These are phyloP conservation scores for Lasioglossum morio DNA, from an alignment of 2,888 invertebrate species.

Conservation along the genomic window DNA sequence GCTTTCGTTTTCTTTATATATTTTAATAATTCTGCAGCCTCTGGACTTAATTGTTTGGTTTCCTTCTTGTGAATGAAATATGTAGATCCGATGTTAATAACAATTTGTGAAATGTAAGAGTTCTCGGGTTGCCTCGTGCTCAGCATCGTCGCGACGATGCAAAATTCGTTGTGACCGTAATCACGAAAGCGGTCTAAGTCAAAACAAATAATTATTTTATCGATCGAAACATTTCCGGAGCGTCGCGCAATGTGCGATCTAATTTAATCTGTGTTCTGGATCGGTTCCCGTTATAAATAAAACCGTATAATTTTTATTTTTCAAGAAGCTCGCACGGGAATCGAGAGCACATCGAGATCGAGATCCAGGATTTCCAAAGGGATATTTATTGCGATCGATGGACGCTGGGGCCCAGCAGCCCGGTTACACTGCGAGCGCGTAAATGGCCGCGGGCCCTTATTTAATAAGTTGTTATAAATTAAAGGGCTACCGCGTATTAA, in stretches of 20 bases:
- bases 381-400: conserved; percentile 71
- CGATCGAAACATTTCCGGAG: neutral
- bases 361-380: conserved; percentile 25
- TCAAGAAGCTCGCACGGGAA: neutral
- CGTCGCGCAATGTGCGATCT: neutral
- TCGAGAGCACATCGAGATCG: conserved; percentile 13
- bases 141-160: too few relatives aligned
- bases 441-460: conserved; percentile 77
- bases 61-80: too few relatives aligned
- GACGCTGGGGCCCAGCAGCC: conserved; percentile 39
- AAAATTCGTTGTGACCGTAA: too few relatives aligned
- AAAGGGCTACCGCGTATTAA: conserved; percentile 81
- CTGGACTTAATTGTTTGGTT: too few relatives aligned
- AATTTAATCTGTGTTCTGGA: neutral
- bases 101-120: too few relatives aligned
- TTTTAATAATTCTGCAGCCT: too few relatives aligned
- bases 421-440: conserved; percentile 58
- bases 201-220: neutral
- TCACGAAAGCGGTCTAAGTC: too few relatives aligned
- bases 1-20: too few relatives aligned
- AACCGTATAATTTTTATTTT: neutral
- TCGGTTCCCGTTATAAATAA: neutral
- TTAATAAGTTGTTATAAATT: conserved; percentile 82
- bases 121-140: too few relatives aligned
- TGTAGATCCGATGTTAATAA: too few relatives aligned